phyloP scores from a whole-genome alignment of 2,888 invertebrate genomes.

The Phyllotreta striolata region DNA sequence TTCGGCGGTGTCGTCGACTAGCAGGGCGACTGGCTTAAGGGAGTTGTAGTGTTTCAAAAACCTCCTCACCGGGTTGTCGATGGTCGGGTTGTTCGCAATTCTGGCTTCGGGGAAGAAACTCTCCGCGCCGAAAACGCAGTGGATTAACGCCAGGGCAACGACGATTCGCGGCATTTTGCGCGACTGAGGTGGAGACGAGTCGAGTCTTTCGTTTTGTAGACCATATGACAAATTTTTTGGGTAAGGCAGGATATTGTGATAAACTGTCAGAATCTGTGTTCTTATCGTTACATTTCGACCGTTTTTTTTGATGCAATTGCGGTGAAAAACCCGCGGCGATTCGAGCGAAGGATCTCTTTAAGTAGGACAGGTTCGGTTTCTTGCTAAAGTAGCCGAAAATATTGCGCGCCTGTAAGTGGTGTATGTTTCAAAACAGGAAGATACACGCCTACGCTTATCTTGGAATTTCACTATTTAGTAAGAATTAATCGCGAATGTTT shows the following conservation, averaged over 20 bases:
- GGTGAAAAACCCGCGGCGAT: no score
- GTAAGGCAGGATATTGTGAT: constrained; percentile 57
- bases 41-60: constrained; percentile 44
- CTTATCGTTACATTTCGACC: constrained; percentile 28
- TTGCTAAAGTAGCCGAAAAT: not conserved
- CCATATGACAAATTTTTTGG: constrained; percentile 54
- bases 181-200: constrained; percentile 23
- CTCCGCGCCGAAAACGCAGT: constrained; percentile 27
- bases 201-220: constrained; percentile 44
- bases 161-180: constrained; percentile 38
- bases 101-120: constrained; percentile 27
- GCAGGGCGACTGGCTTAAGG: constrained; percentile 46
- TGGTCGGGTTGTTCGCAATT: constrained; percentile 33
- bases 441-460: constrained; percentile 13
- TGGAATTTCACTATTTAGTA: constrained; percentile 4
- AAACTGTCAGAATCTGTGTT: constrained; percentile 44
- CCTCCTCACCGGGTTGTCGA: constrained; percentile 34
- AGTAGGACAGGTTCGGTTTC: constrained; percentile 18
- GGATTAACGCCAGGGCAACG: constrained; percentile 25
- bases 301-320: constrained; percentile 22
- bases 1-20: constrained; percentile 50
- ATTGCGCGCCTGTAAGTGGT: no score
- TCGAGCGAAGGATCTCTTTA: no score
- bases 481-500: not conserved
- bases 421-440: constrained; percentile 6